These are phyloP conservation scores for Entomobrya multifasciata DNA, from an alignment of 2,888 invertebrate species.

Conservation along the genomic window DNA sequence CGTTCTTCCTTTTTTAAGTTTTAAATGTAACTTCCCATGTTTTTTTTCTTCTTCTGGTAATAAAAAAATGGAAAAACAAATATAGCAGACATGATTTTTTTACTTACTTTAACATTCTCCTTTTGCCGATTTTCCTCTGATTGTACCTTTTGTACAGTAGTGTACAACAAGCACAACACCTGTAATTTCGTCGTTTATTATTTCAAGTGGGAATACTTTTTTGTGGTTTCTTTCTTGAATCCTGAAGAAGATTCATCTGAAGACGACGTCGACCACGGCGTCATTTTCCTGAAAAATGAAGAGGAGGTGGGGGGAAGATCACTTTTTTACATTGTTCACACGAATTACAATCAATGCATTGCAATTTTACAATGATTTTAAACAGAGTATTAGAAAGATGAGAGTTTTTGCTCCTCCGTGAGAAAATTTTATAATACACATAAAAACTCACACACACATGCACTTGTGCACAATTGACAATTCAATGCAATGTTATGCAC, in stretches of 20 bases:
- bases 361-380: slow-evolving; percentile 9
- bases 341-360: slow-evolving; percentile 23
- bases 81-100: not conserved
- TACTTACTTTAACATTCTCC: too few relatives aligned
- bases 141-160: too few relatives aligned
- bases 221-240: slow-evolving; percentile 62
- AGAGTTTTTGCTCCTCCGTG: not conserved
- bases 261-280: slow-evolving; percentile 19
- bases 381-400: not conserved
- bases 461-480: not conserved
- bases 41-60: slow-evolving; percentile 24
- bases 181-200: slow-evolving; percentile 41
- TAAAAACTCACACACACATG: slow-evolving; percentile 12
- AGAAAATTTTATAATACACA: too few relatives aligned
- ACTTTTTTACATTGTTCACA: slow-evolving; percentile 35
- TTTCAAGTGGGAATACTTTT: slow-evolving; percentile 57
- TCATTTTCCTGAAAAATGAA: slow-evolving; percentile 53
- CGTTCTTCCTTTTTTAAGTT: slow-evolving; percentile 1
- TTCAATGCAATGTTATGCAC: slow-evolving; percentile 60
- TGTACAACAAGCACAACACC: slow-evolving; percentile 39
- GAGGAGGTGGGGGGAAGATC: slow-evolving; percentile 22
- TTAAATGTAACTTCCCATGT: not conserved
- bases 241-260: slow-evolving; percentile 17
- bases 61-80: slow-evolving; percentile 5
- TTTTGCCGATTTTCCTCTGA: too few relatives aligned